Evolutionary conservation across 2,797 vertebrate species (phyloP), one percentile per base, ranked within the genome.

Genomic region (Microcaecilia unicolor): DNA sequence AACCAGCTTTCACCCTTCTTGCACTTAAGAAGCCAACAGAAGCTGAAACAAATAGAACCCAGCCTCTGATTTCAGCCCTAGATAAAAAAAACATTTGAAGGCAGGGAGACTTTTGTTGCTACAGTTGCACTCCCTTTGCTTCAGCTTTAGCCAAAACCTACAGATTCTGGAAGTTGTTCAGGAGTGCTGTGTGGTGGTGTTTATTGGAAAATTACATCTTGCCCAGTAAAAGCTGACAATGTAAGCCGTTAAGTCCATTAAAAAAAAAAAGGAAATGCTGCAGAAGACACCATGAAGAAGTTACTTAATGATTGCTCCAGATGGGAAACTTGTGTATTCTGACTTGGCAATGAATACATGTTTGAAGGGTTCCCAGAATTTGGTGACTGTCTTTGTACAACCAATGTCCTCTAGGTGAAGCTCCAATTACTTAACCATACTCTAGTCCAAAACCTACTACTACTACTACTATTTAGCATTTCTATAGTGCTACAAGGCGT

Each of bases 131-230:
- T 72, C 64, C 58, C 62, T 59, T 66, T 55, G 59, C 72, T 62
- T 41, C 48, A 43, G 57, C 53, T 55, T 57, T 41, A 64, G 64
- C 69, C 60, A 52, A 65, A 61, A 52, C 46, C 43, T 61, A 71
- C 49, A 47, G 59, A 53, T 52, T 52, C 61, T 67, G 67, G 64
- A 67, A 50, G 51, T 52, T 37, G 48, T 69, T 74, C 67, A 71
- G 64, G 66, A 63, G 59, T 48, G 43, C 46, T 60, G 55, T 61
- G 51, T 55, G 29, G 23, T 36, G 14, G 31, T 64, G 64, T 72
- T 72, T 67, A 65, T 65, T 68, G 56, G 57, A 58, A 63, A 59
- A 67, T 63, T 71, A 61, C 62, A 63, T 70, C 51, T 71, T 67
- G 66, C 57, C 64, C 53, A 41, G 53, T 53, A 59, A 59, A 59